Evolutionary conservation across 2,113 vertebrate species (phyloP).

Genomic region (Bathybates hornii): DNA sequence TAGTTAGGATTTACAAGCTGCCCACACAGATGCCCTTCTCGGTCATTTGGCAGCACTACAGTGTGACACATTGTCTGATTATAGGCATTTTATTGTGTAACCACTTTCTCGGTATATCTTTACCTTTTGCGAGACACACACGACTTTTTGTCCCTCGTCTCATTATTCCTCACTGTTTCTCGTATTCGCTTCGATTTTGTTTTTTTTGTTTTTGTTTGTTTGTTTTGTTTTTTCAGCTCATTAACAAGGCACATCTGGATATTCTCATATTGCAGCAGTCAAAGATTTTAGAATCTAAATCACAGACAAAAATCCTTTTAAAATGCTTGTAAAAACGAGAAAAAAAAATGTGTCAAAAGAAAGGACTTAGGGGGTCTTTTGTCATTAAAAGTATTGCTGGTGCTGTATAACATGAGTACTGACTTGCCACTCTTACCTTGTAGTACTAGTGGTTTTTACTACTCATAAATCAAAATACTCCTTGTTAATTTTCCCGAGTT

Average conservation of each 20-base stretch:
- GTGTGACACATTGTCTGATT: conserved; percentile 56
- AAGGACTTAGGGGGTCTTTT: background rate
- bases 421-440: background rate
- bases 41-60: conserved; percentile 60
- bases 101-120: conserved; percentile 17
- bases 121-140: conserved; percentile 7
- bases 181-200: background rate
- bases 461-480: conserved; percentile 30
- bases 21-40: conserved; percentile 64
- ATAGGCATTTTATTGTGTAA: conserved; percentile 49
- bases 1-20: conserved; percentile 63
- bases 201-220: background rate
- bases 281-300: background rate
- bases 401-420: background rate
- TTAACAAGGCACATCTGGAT: background rate
- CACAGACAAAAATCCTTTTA: background rate
- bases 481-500: background rate
- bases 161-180: background rate
- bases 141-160: background rate
- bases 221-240: background rate
- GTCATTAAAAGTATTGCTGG: background rate
- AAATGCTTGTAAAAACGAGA: background rate
- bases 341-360: background rate
- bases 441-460: background rate
- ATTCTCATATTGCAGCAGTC: background rate